These are phyloP conservation scores for Dinomys branickii DNA, from an alignment of 2,113 vertebrate genomes.

Conservation along the genomic window DNA sequence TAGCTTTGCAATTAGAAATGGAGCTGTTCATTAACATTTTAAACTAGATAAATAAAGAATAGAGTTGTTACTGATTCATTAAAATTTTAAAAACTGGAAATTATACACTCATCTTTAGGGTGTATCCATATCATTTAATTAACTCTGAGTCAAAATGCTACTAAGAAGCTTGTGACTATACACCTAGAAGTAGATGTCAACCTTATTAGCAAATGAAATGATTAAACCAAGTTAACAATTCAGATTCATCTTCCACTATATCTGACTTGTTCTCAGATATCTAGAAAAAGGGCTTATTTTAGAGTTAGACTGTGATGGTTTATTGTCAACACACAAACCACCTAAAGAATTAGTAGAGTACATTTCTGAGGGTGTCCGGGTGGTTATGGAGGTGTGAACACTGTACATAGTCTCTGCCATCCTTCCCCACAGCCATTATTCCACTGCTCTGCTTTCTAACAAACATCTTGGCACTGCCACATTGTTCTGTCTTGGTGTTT, in stretches of 20 bases:
- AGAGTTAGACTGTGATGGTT: background rate
- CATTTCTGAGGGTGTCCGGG: background rate
- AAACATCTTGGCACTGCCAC: background rate
- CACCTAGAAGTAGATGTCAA: background rate
- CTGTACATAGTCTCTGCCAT: background rate
- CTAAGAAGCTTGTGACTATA: background rate
- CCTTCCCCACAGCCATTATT: background rate
- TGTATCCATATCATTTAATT: slow-evolving; percentile 57
- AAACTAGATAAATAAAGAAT: slow-evolving; percentile 79
- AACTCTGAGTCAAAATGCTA: slow-evolving; percentile 44
- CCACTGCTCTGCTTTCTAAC: background rate
- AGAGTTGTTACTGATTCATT: slow-evolving; percentile 80
- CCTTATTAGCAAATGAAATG: background rate
- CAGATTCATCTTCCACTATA: background rate
- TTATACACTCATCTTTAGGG: slow-evolving; percentile 68
- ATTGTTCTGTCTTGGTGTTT: background rate
- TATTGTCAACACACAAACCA: background rate
- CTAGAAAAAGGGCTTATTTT: background rate
- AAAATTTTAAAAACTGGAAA: slow-evolving; percentile 66
- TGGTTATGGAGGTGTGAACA: background rate
- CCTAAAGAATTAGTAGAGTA: background rate
- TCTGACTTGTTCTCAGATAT: background rate
- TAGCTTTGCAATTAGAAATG: slow-evolving; percentile 87
- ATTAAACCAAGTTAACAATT: background rate
- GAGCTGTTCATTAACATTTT: slow-evolving; percentile 86